phyloP scores from a whole-genome alignment of 2,797 vertebrate genomes.

The Masticophis lateralis region DNA sequence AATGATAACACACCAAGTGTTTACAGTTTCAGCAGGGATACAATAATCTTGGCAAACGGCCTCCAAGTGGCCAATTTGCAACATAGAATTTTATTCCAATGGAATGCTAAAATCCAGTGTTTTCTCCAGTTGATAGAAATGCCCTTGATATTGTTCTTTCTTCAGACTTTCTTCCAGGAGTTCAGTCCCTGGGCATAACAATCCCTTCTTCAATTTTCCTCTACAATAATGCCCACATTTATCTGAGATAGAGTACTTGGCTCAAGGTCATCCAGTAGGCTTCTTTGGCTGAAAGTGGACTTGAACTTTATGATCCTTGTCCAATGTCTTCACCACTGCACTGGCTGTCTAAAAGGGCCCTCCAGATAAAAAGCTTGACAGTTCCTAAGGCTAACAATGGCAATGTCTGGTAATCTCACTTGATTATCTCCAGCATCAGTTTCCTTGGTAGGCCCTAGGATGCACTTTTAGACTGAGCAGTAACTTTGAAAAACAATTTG shows the following conservation, averaged over 20 bases:
- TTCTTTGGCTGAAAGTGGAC: neutral
- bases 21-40: neutral
- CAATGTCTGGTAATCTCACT: neutral
- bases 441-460: neutral
- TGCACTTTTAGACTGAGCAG: neutral
- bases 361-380: neutral
- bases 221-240: neutral
- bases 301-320: neutral
- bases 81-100: neutral
- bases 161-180: neutral
- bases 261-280: neutral
- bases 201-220: neutral
- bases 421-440: neutral
- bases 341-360: neutral
- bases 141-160: neutral
- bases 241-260: neutral
- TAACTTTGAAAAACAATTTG: neutral
- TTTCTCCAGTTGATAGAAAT: neutral
- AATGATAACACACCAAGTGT: neutral
- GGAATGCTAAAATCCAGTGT: neutral
- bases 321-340: neutral
- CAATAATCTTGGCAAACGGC: neutral
- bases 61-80: neutral
- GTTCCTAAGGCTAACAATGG: neutral
- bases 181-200: neutral